Evolutionary conservation across 2,888 invertebrate species (phyloP), one percentile per base, ranked within the genome.

Genomic region (Ommatoiulus sabulosus): DNA sequence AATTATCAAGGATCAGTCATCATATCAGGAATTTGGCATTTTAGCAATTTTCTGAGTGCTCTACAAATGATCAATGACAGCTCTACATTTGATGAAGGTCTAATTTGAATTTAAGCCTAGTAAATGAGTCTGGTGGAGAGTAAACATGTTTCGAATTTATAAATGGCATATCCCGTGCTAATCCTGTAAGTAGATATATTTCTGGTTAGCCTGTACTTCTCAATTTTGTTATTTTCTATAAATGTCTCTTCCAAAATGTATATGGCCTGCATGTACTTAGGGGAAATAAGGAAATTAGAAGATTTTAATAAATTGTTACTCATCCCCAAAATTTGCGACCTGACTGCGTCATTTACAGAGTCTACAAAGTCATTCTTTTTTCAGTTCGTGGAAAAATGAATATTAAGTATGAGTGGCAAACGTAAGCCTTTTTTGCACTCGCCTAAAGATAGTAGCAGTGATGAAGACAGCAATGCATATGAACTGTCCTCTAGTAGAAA

Each of bases 401-500:
- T 80, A 0, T 35, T 48, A 87, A 88, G 12, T 44, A 88, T 88
- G 88, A 88, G 88, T n/a, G 88, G 88, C 44, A 88, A 88, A 84
- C 88, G 88, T 44, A 88, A 88, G 43, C 88, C 88, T 8, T 44
- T 88, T 20, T n/a, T 80, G 12, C 43, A 48, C 15, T 80, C 88
- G 17, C 88, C 88, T n/a, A 88, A 88, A 88, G 84, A 88, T 48
- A 88, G 88, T 87, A 87, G 87, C 44, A 48, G 84, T n/a, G 88
- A 88, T 84, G 88, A 88, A 72, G 72, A 72, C n/a, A 57, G n/a
- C n/a, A 87, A 52, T 24, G 20, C 24, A 24, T 57, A 5, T 15
- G 52, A 87, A 7, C 24, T 0, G 20, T n/a, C 48, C 2, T 87
- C 57, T 4, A 20, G 35, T 24, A 20, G 10, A 24, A 87, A 87